Base-by-base conservation (phyloP, 2,113 vertebrate species). In the Beaufortia kweichowensis region DNA sequence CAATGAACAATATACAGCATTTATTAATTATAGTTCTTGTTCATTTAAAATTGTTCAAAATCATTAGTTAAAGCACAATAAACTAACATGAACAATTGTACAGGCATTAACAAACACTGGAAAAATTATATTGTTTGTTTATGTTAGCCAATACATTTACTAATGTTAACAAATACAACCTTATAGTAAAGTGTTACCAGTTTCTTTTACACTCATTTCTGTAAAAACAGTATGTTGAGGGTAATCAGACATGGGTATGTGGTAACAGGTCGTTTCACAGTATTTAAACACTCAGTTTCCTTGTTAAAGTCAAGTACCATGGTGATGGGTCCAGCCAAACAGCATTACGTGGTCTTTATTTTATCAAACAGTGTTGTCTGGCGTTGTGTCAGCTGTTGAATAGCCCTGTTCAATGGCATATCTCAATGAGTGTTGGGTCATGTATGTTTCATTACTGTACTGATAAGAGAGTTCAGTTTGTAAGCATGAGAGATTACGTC, bases 321-420 rank as follows among this genome's bases (percentile, higher is more conserved):
- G 21, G 29, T 41, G 61, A 64, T 23, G 61, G 7, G 21, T 65
- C 35, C 26, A 62, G 59, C 59, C 6, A 50, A 43, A 43, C 41
- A 19, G 43, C 2, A 17, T 48, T 41, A 29, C 64, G 2, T 68
- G 43, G n/a, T 21, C 17, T 12, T 50, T 6, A 9, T 24, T 41
- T 46, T 10, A 28, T 46, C 23, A 15, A 24, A 26, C 63, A 65
- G 63, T 68, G 46, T 53, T 68, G 48, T 53, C 41, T 23, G 46
- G 65, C 3, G 21, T 53, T 53, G 19, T 4, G 48, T 6, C 48
- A n/a, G n/a, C 19, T 53, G 12, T 17, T 23, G 28, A 56, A 33
- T 28, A 9, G 8, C 8, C 29, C 29, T 61, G 33, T 15, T 64
- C n/a, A 23, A 15, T 23, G 10, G 0, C 43, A n/a, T 1, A 46